Evolutionary conservation across 2,888 invertebrate genomes (phyloP).

Genomic region (Tineola bisselliella): DNA sequence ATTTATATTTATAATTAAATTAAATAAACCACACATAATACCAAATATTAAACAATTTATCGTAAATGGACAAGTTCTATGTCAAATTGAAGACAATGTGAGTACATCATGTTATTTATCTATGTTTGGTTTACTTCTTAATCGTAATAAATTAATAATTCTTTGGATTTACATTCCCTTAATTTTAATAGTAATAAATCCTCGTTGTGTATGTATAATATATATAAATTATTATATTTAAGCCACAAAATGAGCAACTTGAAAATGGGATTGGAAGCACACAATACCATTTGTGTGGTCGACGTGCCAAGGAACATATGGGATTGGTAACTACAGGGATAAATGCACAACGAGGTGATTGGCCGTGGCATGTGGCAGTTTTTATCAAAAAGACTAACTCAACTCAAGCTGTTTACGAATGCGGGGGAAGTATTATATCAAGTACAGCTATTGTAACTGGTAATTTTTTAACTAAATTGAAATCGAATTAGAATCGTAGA

Average conservation of each 20-base stretch:
- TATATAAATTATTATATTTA: not conserved
- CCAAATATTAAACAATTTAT: slow-evolving; percentile 33
- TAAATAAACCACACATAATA: slow-evolving; percentile 26
- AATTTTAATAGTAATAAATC: no score
- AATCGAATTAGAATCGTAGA: no score
- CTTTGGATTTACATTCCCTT: no score
- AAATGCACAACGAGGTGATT: slow-evolving; percentile 44
- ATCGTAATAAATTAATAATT: no score
- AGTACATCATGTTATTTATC: no score
- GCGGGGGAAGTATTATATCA: slow-evolving; percentile 53
- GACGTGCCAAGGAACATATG: slow-evolving; percentile 38
- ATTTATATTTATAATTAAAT: slow-evolving; percentile 33
- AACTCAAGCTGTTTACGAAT: slow-evolving; percentile 31
- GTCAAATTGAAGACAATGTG: slow-evolving; percentile 45
- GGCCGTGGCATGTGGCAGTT: slow-evolving; percentile 59
- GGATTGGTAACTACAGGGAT: slow-evolving; percentile 42
- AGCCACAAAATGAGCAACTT: not conserved
- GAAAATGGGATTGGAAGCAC: slow-evolving; percentile 25
- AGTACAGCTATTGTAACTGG: slow-evolving; percentile 52
- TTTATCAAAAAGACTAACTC: slow-evolving; percentile 25
- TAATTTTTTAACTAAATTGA: slow-evolving; percentile 22
- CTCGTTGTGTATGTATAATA: slow-evolving; percentile 13
- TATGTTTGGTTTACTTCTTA: no score
- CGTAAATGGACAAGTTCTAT: slow-evolving; percentile 42
- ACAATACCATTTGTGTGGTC: slow-evolving; percentile 41